phyloP scores from a whole-genome alignment of 2,888 invertebrate species.

The Pollenia labialis region DNA sequence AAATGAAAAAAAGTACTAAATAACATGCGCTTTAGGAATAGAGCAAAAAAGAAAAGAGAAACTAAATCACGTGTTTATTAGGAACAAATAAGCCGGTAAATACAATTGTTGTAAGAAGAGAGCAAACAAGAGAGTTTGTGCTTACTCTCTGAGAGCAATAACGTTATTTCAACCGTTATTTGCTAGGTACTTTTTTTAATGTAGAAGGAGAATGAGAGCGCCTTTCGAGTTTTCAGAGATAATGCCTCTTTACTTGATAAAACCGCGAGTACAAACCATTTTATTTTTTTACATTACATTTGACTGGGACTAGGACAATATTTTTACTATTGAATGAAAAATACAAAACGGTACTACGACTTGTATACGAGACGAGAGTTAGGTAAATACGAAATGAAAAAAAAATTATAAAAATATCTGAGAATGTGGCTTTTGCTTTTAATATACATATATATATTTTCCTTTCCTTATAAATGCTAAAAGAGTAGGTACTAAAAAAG shows the following conservation, averaged over 20 bases:
- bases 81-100: conserved; percentile 35
- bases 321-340: conserved; percentile 79
- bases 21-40: conserved; percentile 45
- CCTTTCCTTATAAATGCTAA: background rate
- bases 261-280: background rate
- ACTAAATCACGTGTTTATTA: conserved; percentile 55
- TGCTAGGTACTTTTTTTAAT: background rate
- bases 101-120: conserved; percentile 4
- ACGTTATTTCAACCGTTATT: conserved; percentile 62
- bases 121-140: background rate
- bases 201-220: background rate
- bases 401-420: background rate
- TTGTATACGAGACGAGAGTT: background rate
- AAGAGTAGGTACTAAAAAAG: conserved; percentile 51
- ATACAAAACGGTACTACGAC: background rate
- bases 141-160: conserved; percentile 15
- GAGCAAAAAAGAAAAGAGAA: background rate
- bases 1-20: conserved; percentile 53
- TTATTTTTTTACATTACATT: background rate
- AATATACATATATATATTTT: background rate
- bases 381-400: conserved; percentile 1
- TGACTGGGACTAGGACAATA: conserved; percentile 81
- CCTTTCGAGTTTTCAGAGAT: conserved; percentile 3
- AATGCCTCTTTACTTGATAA: background rate
- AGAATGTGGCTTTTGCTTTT: conserved; percentile 4